Base-by-base conservation (phyloP, 2,888 invertebrate genomes). In the Oconnorella tubifera region DNA sequence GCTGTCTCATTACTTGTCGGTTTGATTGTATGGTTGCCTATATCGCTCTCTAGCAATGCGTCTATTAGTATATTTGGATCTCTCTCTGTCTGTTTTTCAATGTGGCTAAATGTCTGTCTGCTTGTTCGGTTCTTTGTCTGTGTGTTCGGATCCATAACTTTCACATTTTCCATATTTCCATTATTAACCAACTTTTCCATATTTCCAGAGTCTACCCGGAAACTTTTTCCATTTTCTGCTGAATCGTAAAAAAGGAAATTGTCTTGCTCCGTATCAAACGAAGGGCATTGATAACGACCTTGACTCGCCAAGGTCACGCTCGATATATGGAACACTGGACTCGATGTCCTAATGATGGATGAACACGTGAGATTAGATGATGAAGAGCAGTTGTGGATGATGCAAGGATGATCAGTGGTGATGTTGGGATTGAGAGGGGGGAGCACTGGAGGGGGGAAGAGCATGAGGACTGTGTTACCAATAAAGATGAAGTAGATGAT, bases 401-500 rank as follows among this genome's bases (percentile, higher is more conserved):
- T n/a, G n/a, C n/a, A n/a, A n/a, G n/a, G n/a, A n/a, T n/a, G n/a
- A n/a, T n/a, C n/a, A n/a, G n/a, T n/a, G 4, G 63, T 40, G 40
- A 10, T 27, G 53, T 64, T 64, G 29, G 53, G 29, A 3, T 25
- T 10, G 14, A 32, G 50, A 23, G 53, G 29, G 3, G 32, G 14
- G 6, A 31, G 49, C 3, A 62, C 63, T 1, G 29, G 23, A 56
- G 58, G 40, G 0, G 79, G 78, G 68, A 79, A 77, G 40, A 79
- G 60, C 1, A 73, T 68, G 51, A 69, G 65, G 10, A 80, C 61
- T 0, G 80, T 78, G 63, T 80, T 80, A 3, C 78, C 80, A 19
- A 80, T 72, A 59, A 80, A 79, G 29, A 80, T 78, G 65, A 75
- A 79, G 68, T 80, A 80, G 10, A 67, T 71, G 1, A 78, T 72